Evolutionary conservation across 2,888 invertebrate genomes (phyloP).

Genomic region (Phanerotoma sp.): DNA sequence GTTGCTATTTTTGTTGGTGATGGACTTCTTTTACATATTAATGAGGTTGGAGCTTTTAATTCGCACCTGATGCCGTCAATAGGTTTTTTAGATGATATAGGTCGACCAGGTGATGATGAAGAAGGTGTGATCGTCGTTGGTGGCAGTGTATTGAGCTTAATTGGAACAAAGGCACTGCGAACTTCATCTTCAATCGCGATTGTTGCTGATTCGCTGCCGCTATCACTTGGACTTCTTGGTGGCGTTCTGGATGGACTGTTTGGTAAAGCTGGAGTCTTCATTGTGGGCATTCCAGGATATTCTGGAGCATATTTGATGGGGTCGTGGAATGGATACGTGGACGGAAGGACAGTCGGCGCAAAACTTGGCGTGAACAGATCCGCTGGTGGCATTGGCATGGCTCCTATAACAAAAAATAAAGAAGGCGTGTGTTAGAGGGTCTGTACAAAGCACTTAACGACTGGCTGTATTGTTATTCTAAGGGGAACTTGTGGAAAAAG

Average conservation of each 20-base stretch:
- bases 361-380: slow-evolving; percentile 49
- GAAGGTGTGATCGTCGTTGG: slow-evolving; percentile 37
- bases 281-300: slow-evolving; percentile 38
- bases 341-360: slow-evolving; percentile 44
- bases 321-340: slow-evolving; percentile 45
- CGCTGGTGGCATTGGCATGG: slow-evolving; percentile 46
- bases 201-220: slow-evolving; percentile 46
- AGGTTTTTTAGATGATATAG: slow-evolving; percentile 33
- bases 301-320: slow-evolving; percentile 46
- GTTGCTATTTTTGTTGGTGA: slow-evolving; percentile 49
- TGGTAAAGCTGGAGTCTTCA: slow-evolving; percentile 34
- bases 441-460: neutral
- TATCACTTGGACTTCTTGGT: slow-evolving; percentile 50
- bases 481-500: slow-evolving; percentile 44
- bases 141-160: slow-evolving; percentile 43
- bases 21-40: slow-evolving; percentile 48
- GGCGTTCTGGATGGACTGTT: slow-evolving; percentile 43
- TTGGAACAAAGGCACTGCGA: slow-evolving; percentile 54
- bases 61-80: slow-evolving; percentile 44
- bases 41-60: slow-evolving; percentile 47
- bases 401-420: slow-evolving; percentile 39
- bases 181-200: slow-evolving; percentile 42
- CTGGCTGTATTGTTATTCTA: slow-evolving; percentile 45
- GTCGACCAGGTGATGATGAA: slow-evolving; percentile 39
- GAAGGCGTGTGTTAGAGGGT: neutral